Percentiles rank a stretch among this genome's conserved stretches.
phyloP scores from a whole-genome alignment of 2,888 invertebrate genomes.

The Tetanocera ferruginea region DNA sequence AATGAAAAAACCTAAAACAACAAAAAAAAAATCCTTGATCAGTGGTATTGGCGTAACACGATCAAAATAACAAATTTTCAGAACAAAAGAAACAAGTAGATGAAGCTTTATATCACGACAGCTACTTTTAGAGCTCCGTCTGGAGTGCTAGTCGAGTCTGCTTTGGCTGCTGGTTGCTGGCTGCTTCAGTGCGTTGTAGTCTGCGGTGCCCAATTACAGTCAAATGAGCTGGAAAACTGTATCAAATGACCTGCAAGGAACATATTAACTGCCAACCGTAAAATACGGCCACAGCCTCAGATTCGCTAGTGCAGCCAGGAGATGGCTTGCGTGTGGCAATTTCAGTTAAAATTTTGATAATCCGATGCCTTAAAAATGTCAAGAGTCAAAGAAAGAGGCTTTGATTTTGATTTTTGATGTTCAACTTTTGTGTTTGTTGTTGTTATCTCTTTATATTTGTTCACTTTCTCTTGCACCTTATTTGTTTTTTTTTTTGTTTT shows the following conservation, averaged over 20 bases:
- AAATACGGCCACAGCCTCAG: conserved; percentile 48
- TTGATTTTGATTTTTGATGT: conserved; percentile 21
- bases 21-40: conserved; percentile 6
- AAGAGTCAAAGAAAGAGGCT: conserved; percentile 36
- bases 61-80: conserved; percentile 39
- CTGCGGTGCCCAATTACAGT: conserved; percentile 69
- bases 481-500: background rate
- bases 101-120: conserved; percentile 12
- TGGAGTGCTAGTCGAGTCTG: conserved; percentile 5
- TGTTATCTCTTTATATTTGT: background rate
- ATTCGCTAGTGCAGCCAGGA: conserved; percentile 49
- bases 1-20: conserved; percentile 16
- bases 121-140: background rate
- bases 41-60: conserved; percentile 35
- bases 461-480: conserved; percentile 7
- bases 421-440: background rate
- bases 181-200: background rate
- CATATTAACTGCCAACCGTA: conserved; percentile 52
- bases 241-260: conserved; percentile 66
- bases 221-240: conserved; percentile 70
- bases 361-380: conserved; percentile 38
- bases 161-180: background rate
- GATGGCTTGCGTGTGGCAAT: conserved; percentile 71
- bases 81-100: background rate
- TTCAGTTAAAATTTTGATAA: conserved; percentile 60